Evolutionary conservation across 2,113 vertebrate genomes (phyloP), one percentile per base, ranked within the genome.

Genomic region (Mirounga angustirostris): DNA sequence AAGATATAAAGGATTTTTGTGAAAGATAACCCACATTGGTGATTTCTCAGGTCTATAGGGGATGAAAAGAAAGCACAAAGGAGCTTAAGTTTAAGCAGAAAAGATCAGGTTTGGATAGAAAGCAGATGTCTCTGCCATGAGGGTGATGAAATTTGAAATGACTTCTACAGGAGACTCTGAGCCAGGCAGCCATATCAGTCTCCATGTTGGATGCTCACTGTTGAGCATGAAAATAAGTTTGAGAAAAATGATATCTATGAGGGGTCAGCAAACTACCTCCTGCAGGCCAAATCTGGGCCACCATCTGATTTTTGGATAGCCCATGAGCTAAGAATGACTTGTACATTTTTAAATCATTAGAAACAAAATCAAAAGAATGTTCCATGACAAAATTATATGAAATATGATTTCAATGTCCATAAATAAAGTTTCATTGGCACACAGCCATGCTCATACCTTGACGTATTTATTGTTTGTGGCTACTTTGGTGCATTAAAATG

Each of bases 91-190:
- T 74, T 73, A 89, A 90, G 74, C 54, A 87, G 79, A 67, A 94
- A 18, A 79, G 73, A 59, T 81, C 59, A 86, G 52, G 33, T 86
- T 86, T 85, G 87, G 87, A 30, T 28, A 61, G 4, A 83, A 82
- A 54, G 65, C 33, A 71, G 69, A 33, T 67, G 54, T 78, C 65
- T 89, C 52, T 87, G 43, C 69, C 63, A 65, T 65, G 40, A 36
- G 21, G 19, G 46, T 63, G 74, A 86, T 40, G 46, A 74, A 94
- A 94, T 91, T 85, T 86, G 83, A 89, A 97, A 87, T 80, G 28
- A 50, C 71, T 95, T 83, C 88, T 85, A 82, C 84, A 76, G 33
- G 28, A 78, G 56, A 81, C 82, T 43, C 4, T 8, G 12, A 54
- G 5, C 33, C 86, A 50, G 30, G 58, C 19, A 58, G 24, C 36